Evolutionary conservation across 1,140 invertebrate genomes (phyloP), one percentile per base, ranked within the genome.

Genomic region (Carposina sasakii): DNA sequence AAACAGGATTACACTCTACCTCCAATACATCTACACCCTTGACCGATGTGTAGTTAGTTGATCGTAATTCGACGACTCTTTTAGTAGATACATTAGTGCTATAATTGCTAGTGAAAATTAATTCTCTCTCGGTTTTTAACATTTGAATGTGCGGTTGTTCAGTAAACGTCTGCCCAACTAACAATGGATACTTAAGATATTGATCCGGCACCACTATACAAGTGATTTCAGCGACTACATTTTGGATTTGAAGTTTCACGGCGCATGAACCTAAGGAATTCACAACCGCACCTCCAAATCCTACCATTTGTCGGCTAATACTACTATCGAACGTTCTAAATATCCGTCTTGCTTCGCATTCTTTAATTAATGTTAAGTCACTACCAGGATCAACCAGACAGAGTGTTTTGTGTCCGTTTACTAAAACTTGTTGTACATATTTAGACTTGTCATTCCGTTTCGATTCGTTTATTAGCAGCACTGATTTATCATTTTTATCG

Each of bases 141-240:
- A 47, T 47, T 20, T 19, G 19, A 23, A 47, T 12, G 24, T 47
- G 44, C 20, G 44, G 33, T 23, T 47, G 33, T 23, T 47, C 44
- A n/a, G 31, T 47, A 26, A 23, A 47, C 4, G 21, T 37, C 16
- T 47, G 31, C 9, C 44, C 44, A 8, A 47, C 15, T 9, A 47
- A 16, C 31, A 47, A 12, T 2, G 44, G 22, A 36, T 47, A 24
- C 13, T 37, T 34, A 24, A 47, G 30, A 3, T 23, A 16, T 8
- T 23, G 22, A 24, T 36, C 31, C 8, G 31, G 10, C 8, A 47
- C 44, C n/a, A 47, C 16, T 5, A 47, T 21, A 36, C 44, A 47
- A 5, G 15, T n/a, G 10, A 47, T 33, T 23, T 36, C 16, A 47
- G 33, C 44, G 8, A 4, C 26, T 24, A 47, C 44, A 13, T 13